Conservation (phyloP, 2,888 invertebrate genomes). For the Drosophila hamatofila region DNA sequence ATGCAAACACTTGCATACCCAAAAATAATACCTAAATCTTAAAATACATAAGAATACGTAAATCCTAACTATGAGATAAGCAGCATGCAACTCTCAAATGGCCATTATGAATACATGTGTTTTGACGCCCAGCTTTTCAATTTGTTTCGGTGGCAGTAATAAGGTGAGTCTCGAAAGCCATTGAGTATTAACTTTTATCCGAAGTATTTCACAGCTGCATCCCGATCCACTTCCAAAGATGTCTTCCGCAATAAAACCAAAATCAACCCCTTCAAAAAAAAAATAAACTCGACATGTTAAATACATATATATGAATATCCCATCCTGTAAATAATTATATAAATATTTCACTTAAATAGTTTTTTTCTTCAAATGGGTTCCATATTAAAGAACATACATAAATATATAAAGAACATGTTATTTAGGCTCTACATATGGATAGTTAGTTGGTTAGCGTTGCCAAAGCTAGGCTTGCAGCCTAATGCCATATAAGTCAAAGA, state of each 20-base stretch:
- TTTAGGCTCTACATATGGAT: too few species aligned
- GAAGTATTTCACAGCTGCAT: slow-evolving; percentile 4
- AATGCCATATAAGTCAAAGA: too few species aligned
- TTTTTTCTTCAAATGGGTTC: background rate
- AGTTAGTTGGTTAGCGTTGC: too few species aligned
- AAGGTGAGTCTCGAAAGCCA: slow-evolving; percentile 1
- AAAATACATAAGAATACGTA: slow-evolving; percentile 4
- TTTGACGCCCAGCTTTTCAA: slow-evolving; percentile 32
- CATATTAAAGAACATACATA: too few species aligned
- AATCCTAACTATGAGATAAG: slow-evolving; percentile 41
- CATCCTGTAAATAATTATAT: slow-evolving; percentile 3
- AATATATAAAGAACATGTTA: too few species aligned
- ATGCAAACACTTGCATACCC: background rate
- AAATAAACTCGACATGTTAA: background rate
- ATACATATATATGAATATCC: background rate
- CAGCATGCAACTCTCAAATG: slow-evolving; percentile 45
- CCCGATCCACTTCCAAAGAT: slow-evolving; percentile 29
- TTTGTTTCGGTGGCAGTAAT: slow-evolving; percentile 34
- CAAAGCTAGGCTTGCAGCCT: too few species aligned
- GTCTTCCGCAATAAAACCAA: slow-evolving; percentile 31
- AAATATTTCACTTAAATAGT: background rate
- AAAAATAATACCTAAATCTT: background rate
- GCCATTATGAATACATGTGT: slow-evolving; percentile 34
- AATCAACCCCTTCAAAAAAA: slow-evolving; percentile 25
- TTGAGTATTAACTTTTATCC: background rate